Percentiles rank a stretch among this genome's conserved stretches.
Evolutionary conservation across 2,888 invertebrate species (phyloP).

Genomic region (Drosophila fungiperda): DNA sequence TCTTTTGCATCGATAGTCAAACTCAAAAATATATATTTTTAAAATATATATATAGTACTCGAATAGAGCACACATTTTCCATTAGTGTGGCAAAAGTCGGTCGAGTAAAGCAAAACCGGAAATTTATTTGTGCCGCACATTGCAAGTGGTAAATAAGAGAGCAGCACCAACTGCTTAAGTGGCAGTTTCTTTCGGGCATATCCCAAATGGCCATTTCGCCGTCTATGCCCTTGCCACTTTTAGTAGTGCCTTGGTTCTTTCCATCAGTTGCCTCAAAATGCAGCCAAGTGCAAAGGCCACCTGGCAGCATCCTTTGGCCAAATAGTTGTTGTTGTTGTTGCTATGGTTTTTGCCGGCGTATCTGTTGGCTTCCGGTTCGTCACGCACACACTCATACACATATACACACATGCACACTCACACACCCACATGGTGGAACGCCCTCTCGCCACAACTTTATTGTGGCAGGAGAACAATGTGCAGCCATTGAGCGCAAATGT

Average conservation of each 20-base stretch:
- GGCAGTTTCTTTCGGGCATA: constrained; percentile 60
- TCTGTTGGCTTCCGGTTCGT: constrained; percentile 75
- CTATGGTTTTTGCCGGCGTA: constrained; percentile 44
- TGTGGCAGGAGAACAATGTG: constrained; percentile 69
- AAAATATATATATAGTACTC: background rate
- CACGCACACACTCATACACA: constrained; percentile 57
- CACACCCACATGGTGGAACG: constrained; percentile 6
- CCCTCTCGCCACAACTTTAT: constrained; percentile 38
- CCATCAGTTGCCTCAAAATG: constrained; percentile 54
- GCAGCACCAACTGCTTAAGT: constrained; percentile 52
- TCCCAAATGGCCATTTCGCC: constrained; percentile 33
- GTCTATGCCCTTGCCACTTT: constrained; percentile 16
- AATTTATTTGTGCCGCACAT: constrained; percentile 50
- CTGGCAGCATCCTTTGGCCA: constrained; percentile 53
- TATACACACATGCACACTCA: constrained; percentile 21
- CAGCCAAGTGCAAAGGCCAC: constrained; percentile 77
- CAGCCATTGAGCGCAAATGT: constrained; percentile 80
- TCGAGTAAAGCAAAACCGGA: constrained; percentile 22
- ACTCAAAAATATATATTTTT: background rate
- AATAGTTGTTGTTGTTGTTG: constrained; percentile 26
- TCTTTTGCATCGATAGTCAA: background rate
- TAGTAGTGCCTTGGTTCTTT: constrained; percentile 8
- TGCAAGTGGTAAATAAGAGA: constrained; percentile 54
- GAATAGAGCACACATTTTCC: background rate
- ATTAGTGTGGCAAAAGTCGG: constrained; percentile 2